A percentile compares a stretch with the other conserved stretches of the same genome.
These are phyloP conservation scores for Cotesia chilonis DNA, from an alignment of 1,140 invertebrate genomes.

Conservation along the genomic window DNA sequence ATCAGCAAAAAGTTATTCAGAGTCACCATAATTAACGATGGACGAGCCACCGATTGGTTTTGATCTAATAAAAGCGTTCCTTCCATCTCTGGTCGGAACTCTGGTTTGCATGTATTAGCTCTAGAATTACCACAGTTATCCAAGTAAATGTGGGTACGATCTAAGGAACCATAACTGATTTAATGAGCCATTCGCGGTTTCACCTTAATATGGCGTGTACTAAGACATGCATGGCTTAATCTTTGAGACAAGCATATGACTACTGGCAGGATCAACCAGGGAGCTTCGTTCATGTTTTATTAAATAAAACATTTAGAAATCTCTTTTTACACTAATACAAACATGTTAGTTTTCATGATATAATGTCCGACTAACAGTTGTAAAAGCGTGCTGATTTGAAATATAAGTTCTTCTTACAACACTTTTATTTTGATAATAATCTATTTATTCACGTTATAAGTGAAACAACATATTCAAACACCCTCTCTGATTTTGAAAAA, in stretches of 20 bases:
- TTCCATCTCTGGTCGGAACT: slow-evolving; percentile 73
- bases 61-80: slow-evolving; percentile 79
- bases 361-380: too few species aligned
- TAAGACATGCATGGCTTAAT: slow-evolving; percentile 84
- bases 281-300: slow-evolving; percentile 41
- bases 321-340: too few species aligned
- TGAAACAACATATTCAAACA: too few species aligned
- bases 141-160: slow-evolving; percentile 72
- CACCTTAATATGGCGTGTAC: slow-evolving; percentile 75
- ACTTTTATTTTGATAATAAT: too few species aligned
- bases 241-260: slow-evolving; percentile 82
- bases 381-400: too few species aligned
- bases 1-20: too few species aligned
- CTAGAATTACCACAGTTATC: slow-evolving; percentile 86
- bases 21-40: too few species aligned
- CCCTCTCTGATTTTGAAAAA: too few species aligned
- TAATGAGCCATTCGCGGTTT: slow-evolving; percentile 76
- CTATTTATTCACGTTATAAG: too few species aligned
- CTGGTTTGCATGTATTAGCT: slow-evolving; percentile 83
- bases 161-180: slow-evolving; percentile 46
- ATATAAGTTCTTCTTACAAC: too few species aligned
- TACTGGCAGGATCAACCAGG: slow-evolving; percentile 78
- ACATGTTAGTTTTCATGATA: too few species aligned
- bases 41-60: slow-evolving; percentile 67
- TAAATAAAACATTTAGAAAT: too few species aligned